These are phyloP conservation scores for Poecilia gillii DNA, from an alignment of 2,797 vertebrate genomes.

Conservation along the genomic window DNA sequence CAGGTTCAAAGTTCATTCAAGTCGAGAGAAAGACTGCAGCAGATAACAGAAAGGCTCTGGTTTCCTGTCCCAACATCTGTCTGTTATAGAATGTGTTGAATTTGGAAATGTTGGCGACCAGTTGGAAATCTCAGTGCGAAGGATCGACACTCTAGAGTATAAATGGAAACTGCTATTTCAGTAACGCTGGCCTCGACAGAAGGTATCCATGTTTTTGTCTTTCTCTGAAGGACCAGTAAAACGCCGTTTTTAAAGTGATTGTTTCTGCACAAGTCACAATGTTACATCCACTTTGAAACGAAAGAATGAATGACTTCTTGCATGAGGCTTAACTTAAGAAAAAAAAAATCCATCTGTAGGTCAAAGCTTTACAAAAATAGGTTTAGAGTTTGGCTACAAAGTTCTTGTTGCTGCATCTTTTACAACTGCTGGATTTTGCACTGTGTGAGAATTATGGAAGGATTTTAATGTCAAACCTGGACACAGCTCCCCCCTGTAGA, in stretches of 20 bases:
- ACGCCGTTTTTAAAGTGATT: not conserved
- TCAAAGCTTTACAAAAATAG: not conserved
- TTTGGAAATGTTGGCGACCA: not conserved
- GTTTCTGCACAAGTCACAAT: not conserved
- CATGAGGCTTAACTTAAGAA: not conserved
- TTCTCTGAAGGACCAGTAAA: not conserved
- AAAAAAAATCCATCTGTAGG: not conserved
- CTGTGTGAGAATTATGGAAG: not conserved
- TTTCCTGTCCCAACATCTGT: not conserved
- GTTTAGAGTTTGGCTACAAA: not conserved
- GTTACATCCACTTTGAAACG: not conserved
- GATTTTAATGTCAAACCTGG: not conserved
- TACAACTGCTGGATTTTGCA: not conserved
- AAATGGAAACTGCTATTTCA: not conserved
- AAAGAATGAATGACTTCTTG: not conserved
- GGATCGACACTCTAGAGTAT: not conserved
- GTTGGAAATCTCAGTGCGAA: not conserved
- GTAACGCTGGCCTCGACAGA: not conserved
- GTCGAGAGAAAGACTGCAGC: not conserved
- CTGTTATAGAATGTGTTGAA: not conserved
- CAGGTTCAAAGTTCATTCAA: not conserved
- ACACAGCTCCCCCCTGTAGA: not conserved
- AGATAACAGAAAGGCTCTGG: not conserved
- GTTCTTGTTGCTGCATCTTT: not conserved
- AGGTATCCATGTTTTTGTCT: not conserved